A percentile compares a stretch with the other conserved stretches of the same genome.
These are phyloP conservation scores for Taenioides sp. DNA, from an alignment of 2,797 vertebrate species.

Conservation along the genomic window DNA sequence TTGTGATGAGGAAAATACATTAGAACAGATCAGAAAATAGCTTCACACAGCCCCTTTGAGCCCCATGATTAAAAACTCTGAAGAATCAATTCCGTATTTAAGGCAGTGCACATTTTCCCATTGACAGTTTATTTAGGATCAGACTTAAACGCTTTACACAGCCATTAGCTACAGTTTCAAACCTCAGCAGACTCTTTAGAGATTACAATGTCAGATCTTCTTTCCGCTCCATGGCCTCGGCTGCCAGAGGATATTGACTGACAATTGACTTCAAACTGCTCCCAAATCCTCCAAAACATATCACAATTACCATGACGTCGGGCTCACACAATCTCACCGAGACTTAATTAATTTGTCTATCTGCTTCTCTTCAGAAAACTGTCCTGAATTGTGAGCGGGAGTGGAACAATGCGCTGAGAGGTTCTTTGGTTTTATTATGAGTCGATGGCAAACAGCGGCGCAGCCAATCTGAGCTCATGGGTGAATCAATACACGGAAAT, in stretches of 20 bases:
- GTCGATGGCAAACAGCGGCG: slow-evolving; percentile 35
- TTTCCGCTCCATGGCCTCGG: not conserved
- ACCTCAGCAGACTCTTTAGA: not conserved
- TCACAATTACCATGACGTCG: not conserved
- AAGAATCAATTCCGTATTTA: not conserved
- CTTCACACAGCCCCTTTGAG: too few species aligned
- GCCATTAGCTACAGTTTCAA: not conserved
- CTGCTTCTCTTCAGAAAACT: slow-evolving; percentile 21
- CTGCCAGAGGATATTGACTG: not conserved
- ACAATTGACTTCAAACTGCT: not conserved
- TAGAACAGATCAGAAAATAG: too few species aligned
- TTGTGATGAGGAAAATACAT: too few species aligned
- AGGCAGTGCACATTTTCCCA: not conserved
- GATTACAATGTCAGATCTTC: not conserved
- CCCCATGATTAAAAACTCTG: too few species aligned
- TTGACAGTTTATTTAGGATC: not conserved
- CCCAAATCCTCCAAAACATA: not conserved
- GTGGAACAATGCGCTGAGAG: slow-evolving; percentile 18
- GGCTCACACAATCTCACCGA: slow-evolving; percentile 25
- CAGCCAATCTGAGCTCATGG: slow-evolving; percentile 50
- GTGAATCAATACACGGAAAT: slow-evolving; percentile 61
- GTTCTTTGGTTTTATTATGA: slow-evolving; percentile 41
- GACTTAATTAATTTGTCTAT: slow-evolving; percentile 46
- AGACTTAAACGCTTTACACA: not conserved
- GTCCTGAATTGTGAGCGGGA: slow-evolving; percentile 2